Evolutionary conservation across 1,140 invertebrate genomes (phyloP).

Genomic region (Araneus ventricosus): DNA sequence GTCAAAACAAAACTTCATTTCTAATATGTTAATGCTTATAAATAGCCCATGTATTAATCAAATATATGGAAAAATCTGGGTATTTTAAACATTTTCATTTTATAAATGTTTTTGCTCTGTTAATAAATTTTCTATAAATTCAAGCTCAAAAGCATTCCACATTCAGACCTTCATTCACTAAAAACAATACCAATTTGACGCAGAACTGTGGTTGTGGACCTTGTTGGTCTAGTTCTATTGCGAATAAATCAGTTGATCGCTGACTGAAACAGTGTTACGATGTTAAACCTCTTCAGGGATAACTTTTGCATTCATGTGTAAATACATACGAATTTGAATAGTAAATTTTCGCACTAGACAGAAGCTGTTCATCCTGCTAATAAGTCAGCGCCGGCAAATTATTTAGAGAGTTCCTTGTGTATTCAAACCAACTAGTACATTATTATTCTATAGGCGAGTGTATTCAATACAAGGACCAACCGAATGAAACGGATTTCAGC

Average conservation of each 20-base stretch:
- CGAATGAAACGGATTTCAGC: conserved; percentile 15
- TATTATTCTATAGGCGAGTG: conserved; percentile 34
- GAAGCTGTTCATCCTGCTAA: conserved; percentile 32
- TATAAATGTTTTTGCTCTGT: too few species aligned
- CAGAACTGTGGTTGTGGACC: neutral
- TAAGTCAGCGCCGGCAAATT: conserved; percentile 37
- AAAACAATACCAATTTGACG: neutral
- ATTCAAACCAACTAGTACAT: neutral
- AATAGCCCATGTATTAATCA: too few species aligned
- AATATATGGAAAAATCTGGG: too few species aligned
- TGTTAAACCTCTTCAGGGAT: neutral
- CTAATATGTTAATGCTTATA: too few species aligned
- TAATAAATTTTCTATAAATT: too few species aligned
- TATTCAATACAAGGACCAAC: conserved; percentile 14
- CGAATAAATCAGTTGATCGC: conserved; percentile 3
- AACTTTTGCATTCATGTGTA: conserved; percentile 44
- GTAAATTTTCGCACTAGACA: neutral
- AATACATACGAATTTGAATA: conserved; percentile 36
- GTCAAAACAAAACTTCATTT: too few species aligned
- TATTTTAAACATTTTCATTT: too few species aligned
- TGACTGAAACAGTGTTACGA: neutral
- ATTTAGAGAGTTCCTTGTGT: conserved; percentile 37
- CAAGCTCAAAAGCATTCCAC: neutral
- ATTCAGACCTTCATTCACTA: neutral
- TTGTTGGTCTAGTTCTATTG: conserved; percentile 3